These are phyloP conservation scores for Penaeus vannamei DNA, from an alignment of 1,140 invertebrate species.

Conservation along the genomic window DNA sequence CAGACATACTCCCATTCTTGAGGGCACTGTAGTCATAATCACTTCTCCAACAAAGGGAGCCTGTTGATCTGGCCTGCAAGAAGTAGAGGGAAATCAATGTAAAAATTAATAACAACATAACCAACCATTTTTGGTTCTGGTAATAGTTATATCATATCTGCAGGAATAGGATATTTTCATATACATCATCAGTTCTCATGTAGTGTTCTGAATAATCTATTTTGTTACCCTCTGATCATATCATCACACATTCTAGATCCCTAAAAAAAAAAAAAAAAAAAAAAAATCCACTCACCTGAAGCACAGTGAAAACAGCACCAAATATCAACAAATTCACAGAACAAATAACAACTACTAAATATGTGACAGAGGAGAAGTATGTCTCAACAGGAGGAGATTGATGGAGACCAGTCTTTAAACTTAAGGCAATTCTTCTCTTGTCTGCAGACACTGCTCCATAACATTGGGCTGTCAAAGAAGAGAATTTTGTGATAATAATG, in stretches of 20 bases:
- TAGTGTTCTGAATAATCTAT: no score
- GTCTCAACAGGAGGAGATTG: slow-evolving; percentile 26
- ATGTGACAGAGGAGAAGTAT: slow-evolving; percentile 48
- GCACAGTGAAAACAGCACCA: slow-evolving; percentile 59
- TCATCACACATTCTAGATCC: neutral
- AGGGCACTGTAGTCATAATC: slow-evolving; percentile 54
- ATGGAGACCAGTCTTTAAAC: slow-evolving; percentile 35
- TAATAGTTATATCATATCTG: no score
- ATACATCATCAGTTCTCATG: no score
- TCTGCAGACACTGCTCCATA: slow-evolving; percentile 57
- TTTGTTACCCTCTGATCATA: neutral
- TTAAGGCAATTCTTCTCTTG: slow-evolving; percentile 52
- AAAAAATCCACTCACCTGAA: slow-evolving; percentile 39
- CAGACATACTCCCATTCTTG: slow-evolving; percentile 50
- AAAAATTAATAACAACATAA: neutral
- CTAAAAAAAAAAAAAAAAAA: neutral
- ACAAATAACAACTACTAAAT: slow-evolving; percentile 51
- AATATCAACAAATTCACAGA: slow-evolving; percentile 57
- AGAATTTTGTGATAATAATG: neutral
- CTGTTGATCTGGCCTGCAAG: slow-evolving; percentile 57
- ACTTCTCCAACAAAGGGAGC: slow-evolving; percentile 48
- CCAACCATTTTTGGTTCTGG: neutral
- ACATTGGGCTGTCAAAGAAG: slow-evolving; percentile 35
- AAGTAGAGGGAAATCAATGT: neutral
- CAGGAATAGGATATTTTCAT: no score